phyloP scores from a whole-genome alignment of 2,888 invertebrate species.

The Pycnomerus fuliginosus region DNA sequence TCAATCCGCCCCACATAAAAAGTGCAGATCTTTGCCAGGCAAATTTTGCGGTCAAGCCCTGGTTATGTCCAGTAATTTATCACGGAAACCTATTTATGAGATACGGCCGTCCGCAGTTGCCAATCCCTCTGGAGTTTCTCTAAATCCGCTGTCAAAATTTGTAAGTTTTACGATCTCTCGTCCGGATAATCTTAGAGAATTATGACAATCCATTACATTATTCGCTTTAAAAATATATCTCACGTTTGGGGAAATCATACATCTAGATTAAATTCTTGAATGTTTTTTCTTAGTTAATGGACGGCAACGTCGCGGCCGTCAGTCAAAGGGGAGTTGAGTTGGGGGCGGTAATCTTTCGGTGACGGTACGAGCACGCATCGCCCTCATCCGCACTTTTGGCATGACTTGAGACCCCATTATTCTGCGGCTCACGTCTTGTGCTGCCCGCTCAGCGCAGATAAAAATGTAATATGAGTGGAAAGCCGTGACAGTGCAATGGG shows the following conservation, averaged over 20 bases:
- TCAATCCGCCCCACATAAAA: slow-evolving; percentile 22
- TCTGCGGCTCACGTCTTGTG: slow-evolving; percentile 43
- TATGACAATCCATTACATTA: too few relatives aligned
- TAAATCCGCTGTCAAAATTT: too few relatives aligned
- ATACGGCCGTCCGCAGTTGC: slow-evolving; percentile 1
- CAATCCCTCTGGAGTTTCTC: neutral
- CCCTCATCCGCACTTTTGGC: slow-evolving; percentile 18
- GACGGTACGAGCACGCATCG: slow-evolving; percentile 12
- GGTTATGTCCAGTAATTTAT: slow-evolving; percentile 13
- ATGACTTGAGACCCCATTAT: slow-evolving; percentile 37
- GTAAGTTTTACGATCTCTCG: too few relatives aligned
- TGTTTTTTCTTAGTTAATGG: slow-evolving; percentile 10
- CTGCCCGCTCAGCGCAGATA: slow-evolving; percentile 45
- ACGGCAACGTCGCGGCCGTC: slow-evolving; percentile 11
- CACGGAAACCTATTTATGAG: slow-evolving; percentile 10
- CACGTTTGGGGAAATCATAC: too few relatives aligned
- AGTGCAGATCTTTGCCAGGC: slow-evolving; percentile 8
- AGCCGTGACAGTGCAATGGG: slow-evolving; percentile 44
- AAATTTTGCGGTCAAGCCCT: slow-evolving; percentile 15
- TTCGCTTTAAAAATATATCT: too few relatives aligned
- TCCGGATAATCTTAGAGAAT: too few relatives aligned
- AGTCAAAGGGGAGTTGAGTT: slow-evolving; percentile 9
- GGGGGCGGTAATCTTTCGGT: slow-evolving; percentile 15
- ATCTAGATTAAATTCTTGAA: too few relatives aligned
- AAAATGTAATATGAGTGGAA: slow-evolving; percentile 49